phyloP scores from a whole-genome alignment of 2,797 vertebrate genomes.

The Pipistrellus pygmaeus region DNA sequence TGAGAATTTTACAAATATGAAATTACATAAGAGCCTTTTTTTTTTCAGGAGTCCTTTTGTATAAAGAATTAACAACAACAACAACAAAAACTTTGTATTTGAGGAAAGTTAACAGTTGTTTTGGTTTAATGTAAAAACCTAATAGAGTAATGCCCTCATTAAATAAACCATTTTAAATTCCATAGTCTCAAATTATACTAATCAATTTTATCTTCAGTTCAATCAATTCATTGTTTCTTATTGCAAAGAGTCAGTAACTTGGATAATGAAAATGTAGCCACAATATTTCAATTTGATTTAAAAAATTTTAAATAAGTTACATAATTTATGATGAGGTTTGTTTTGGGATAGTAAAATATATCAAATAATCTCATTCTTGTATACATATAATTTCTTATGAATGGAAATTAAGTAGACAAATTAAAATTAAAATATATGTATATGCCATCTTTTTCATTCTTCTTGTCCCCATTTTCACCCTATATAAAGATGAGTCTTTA shows the following conservation, averaged over 20 bases:
- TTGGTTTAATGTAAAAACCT: not conserved
- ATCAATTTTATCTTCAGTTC: constrained; percentile 8
- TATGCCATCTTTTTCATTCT: not conserved
- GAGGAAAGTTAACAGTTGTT: not conserved
- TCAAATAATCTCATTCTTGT: not conserved
- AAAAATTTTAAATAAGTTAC: not conserved
- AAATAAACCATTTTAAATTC: not conserved
- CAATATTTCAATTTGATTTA: constrained; percentile 28
- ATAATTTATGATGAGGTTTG: not conserved
- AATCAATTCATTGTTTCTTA: not conserved
- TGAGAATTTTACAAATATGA: constrained; percentile 27
- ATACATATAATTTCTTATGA: not conserved
- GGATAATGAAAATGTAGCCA: not conserved
- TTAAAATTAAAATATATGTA: not conserved
- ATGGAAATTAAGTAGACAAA: not conserved
- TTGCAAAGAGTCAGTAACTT: not conserved
- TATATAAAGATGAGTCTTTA: not conserved
- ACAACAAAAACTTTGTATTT: not conserved
- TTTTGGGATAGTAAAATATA: not conserved
- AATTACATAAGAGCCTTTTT: not conserved
- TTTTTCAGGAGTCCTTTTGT: not conserved
- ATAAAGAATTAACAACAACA: not conserved
- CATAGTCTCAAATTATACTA: not conserved
- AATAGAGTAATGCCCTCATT: not conserved
- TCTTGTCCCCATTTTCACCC: not conserved